Conservation (phyloP, 2,797 vertebrate genomes). For the Cercopithecus petaurista region DNA sequence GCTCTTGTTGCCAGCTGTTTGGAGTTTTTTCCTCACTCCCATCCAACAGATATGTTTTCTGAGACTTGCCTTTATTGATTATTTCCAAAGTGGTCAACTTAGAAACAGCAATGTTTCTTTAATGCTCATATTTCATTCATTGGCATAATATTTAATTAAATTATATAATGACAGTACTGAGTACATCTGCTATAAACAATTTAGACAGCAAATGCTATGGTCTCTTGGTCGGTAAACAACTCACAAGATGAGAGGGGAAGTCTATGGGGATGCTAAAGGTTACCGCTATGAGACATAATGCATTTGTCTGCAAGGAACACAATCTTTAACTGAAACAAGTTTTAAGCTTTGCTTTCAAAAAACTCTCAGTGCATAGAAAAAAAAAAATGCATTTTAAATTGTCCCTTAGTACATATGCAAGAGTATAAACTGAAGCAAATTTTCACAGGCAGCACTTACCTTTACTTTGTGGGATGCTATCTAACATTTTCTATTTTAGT, state of each 20-base stretch:
- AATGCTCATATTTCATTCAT: neutral
- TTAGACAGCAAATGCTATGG: neutral
- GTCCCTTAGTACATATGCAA: neutral
- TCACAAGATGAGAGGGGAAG: neutral
- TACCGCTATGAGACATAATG: neutral
- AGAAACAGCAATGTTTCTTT: neutral
- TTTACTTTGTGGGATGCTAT: neutral
- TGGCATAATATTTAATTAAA: neutral
- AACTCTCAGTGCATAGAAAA: neutral
- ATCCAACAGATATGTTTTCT: neutral
- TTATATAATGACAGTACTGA: neutral
- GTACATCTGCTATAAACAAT: neutral
- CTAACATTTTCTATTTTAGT: neutral
- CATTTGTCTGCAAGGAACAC: neutral
- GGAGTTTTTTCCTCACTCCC: neutral
- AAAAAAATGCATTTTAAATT: neutral
- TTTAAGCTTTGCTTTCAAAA: neutral
- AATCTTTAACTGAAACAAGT: neutral
- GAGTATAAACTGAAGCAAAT: neutral
- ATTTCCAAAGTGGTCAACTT: conserved; percentile 24
- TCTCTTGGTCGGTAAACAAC: neutral
- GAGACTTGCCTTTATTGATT: neutral
- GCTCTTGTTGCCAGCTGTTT: neutral
- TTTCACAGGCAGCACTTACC: neutral
- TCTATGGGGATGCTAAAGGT: neutral